Base-by-base conservation (phyloP, 2,888 invertebrate species). In the Cephonodes hylas region DNA sequence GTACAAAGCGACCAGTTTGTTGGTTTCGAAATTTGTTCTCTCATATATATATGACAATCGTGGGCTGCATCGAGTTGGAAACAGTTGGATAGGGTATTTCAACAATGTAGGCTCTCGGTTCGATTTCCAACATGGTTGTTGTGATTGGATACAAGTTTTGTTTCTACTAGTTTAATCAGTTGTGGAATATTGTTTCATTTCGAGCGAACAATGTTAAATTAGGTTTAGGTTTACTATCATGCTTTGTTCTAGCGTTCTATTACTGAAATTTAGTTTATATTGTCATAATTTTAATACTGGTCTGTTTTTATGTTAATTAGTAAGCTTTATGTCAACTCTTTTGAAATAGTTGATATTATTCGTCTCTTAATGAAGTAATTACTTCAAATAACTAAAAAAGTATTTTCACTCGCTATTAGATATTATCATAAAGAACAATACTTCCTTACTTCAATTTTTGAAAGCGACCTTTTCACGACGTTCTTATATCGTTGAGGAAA, bases 21-120 rank as follows among this genome's bases (percentile, higher is more conserved):
- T 71, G 68, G 73, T 73, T 71, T 65, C 18, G 23, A 67, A 67
- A 70, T 76, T 77, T 70, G 71, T 72, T 77, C 72, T 72, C 66
- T 63, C 58, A 58, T 58, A 70, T 63, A 66, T 63, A 65, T 61
- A 62, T 65, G 66, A 66, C 62, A 64, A 66, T 64, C 27, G 45
- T 57, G 31, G 57, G 56, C 25, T 23, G 60, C 59, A 68, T 62
- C 63, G 60, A 63, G 66, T 42, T 34, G 46, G 31, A 27, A 23
- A 4, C 56, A 44, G 58, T 56, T 60, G 22, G 46, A 48, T 48
- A 48, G 18, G 59, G 46, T 46, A 34, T 18, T 42, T 59, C 31
- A 46, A 38, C 34, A 46, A 48, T 46, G 22, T n/a, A 15, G 22
- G 34, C 18, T 25, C 23, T 5, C 45, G 6, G 22, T 59, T 45